A percentile compares a stretch with the other conserved stretches of the same genome.
Conservation (phyloP, 2,888 invertebrate genomes). For the Tetropium fuscum region DNA sequence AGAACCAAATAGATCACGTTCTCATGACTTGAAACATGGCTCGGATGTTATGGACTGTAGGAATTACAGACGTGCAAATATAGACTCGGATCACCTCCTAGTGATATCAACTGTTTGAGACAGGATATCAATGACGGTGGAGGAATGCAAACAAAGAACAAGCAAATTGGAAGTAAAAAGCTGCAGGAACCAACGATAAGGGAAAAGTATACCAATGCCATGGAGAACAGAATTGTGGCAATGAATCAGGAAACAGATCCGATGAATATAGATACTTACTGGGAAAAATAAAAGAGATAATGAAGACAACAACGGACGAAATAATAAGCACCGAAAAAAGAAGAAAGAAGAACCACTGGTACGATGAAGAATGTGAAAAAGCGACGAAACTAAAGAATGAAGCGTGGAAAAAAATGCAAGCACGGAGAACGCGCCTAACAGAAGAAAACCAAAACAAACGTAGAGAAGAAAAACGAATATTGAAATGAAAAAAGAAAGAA, state of each 20-base stretch:
- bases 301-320: not conserved
- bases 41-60: not conserved
- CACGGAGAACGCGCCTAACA: no score
- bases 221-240: not conserved
- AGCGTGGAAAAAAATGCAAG: not conserved
- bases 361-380: not conserved
- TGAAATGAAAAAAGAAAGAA: not conserved
- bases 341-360: not conserved
- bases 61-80: not conserved
- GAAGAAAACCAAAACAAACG: not conserved
- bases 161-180: no score
- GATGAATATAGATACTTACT: not conserved
- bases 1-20: not conserved
- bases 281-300: not conserved
- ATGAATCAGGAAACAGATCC: not conserved
- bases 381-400: not conserved
- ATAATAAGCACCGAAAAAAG: not conserved
- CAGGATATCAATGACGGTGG: no score
- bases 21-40: not conserved
- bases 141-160: no score
- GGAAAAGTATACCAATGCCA: no score
- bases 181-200: no score
- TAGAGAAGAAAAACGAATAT: not conserved
- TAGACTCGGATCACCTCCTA: not conserved
- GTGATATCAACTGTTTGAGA: no score